Evolutionary conservation across 2,888 invertebrate genomes (phyloP).

Genomic region (Panzeria rudis): DNA sequence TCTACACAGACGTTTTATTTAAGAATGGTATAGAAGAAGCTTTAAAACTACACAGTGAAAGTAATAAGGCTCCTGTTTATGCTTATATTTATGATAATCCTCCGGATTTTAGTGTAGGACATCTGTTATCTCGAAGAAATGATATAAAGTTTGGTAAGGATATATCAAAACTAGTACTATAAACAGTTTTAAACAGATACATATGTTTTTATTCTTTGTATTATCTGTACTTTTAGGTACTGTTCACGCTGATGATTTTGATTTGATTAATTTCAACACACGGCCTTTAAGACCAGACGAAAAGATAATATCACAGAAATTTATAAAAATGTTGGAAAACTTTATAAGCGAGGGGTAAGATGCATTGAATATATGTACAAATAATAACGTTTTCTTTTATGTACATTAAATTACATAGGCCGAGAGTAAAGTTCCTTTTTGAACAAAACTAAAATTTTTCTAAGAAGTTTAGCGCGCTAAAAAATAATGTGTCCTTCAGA

Average conservation of each 20-base stretch:
- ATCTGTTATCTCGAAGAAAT: slow-evolving; percentile 84
- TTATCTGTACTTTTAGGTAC: slow-evolving; percentile 48
- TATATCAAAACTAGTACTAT: not conserved
- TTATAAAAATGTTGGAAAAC: slow-evolving; percentile 69
- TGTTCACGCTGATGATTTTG: slow-evolving; percentile 70
- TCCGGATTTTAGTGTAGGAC: slow-evolving; percentile 85
- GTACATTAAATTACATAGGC: too few relatives aligned
- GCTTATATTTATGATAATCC: slow-evolving; percentile 87
- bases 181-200: not conserved
- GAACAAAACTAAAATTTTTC: too few relatives aligned
- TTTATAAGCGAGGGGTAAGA: slow-evolving; percentile 42
- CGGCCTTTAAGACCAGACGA: slow-evolving; percentile 66
- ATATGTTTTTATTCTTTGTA: not conserved
- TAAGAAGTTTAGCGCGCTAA: too few relatives aligned
- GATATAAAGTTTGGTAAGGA: slow-evolving; percentile 84
- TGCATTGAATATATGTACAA: not conserved
- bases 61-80: slow-evolving; percentile 85
- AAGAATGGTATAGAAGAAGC: slow-evolving; percentile 85
- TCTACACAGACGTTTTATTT: slow-evolving; percentile 87
- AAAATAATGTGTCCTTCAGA: too few relatives aligned
- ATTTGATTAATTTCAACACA: slow-evolving; percentile 42
- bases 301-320: slow-evolving; percentile 48
- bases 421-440: too few relatives aligned
- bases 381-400: not conserved
- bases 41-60: slow-evolving; percentile 85